These are phyloP conservation scores for Episyrphus balteatus DNA, from an alignment of 1,140 invertebrate genomes.

Conservation along the genomic window DNA sequence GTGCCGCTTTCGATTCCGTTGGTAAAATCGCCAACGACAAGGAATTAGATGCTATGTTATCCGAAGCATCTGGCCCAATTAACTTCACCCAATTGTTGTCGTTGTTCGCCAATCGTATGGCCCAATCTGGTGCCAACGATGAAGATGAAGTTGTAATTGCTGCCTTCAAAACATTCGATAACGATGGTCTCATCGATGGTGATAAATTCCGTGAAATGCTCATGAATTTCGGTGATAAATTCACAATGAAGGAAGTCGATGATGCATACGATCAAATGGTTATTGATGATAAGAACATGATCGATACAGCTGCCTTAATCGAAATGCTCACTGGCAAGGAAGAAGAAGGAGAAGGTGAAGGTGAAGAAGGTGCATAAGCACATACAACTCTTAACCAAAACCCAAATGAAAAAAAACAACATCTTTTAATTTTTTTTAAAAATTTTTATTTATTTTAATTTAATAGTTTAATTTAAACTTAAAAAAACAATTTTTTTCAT, in stretches of 20 bases:
- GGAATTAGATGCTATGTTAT: slow-evolving; percentile 83
- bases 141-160: slow-evolving; percentile 90
- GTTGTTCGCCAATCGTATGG: slow-evolving; percentile 83
- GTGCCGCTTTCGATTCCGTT: slow-evolving; percentile 88
- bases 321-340: slow-evolving; percentile 73
- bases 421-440: not conserved
- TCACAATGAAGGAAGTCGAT: slow-evolving; percentile 82
- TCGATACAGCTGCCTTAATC: slow-evolving; percentile 83
- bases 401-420: not conserved
- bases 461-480: not conserved
- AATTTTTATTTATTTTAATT: not conserved
- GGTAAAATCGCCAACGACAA: slow-evolving; percentile 82
- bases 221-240: slow-evolving; percentile 95
- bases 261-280: slow-evolving; percentile 93
- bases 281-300: slow-evolving; percentile 83
- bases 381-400: no score
- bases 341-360: slow-evolving; percentile 65
- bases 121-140: slow-evolving; percentile 65
- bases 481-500: slow-evolving; percentile 1
- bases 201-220: slow-evolving; percentile 87
- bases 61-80: slow-evolving; percentile 82
- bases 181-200: slow-evolving; percentile 75
- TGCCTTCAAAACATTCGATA: slow-evolving; percentile 93
- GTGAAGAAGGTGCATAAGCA: slow-evolving; percentile 41
- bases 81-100: slow-evolving; percentile 92